Percentiles rank a stretch among this genome's conserved stretches.
Evolutionary conservation across 1,140 invertebrate species (phyloP).

Genomic region (Bombyx mandarina): DNA sequence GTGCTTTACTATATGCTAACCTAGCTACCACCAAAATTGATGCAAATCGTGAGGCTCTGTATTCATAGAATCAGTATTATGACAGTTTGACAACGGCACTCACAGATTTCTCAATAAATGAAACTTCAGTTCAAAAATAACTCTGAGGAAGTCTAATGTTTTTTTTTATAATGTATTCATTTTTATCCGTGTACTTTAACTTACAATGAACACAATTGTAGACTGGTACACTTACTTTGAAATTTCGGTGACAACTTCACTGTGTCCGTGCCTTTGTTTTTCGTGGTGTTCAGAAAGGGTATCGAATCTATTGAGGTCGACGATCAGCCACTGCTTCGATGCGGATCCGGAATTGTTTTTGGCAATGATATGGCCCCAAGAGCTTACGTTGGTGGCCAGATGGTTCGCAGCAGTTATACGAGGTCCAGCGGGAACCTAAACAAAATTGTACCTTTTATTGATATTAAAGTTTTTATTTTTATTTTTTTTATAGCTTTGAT

Average conservation of each 20-base stretch:
- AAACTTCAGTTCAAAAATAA: no score
- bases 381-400: slow-evolving; percentile 77
- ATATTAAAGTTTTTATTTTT: background rate
- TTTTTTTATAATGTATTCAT: no score
- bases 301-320: slow-evolving; percentile 77
- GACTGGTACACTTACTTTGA: slow-evolving; percentile 32
- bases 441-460: slow-evolving; percentile 2
- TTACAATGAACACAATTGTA: no score
- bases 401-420: slow-evolving; percentile 90
- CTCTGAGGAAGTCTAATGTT: no score
- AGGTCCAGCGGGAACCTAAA: slow-evolving; percentile 81
- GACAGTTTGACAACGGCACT: no score
- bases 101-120: no score
- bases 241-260: slow-evolving; percentile 41
- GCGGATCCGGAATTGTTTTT: slow-evolving; percentile 86
- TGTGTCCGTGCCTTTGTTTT: slow-evolving; percentile 16
- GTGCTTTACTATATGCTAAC: no score
- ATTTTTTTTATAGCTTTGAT: no score
- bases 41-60: no score
- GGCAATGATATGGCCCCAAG: slow-evolving; percentile 79
- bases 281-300: slow-evolving; percentile 15
- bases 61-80: no score
- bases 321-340: slow-evolving; percentile 90
- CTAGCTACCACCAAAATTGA: no score
- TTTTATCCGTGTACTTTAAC: no score